Base-by-base conservation (phyloP, 2,888 invertebrate genomes). In the Caenorhabditis sinica region DNA sequence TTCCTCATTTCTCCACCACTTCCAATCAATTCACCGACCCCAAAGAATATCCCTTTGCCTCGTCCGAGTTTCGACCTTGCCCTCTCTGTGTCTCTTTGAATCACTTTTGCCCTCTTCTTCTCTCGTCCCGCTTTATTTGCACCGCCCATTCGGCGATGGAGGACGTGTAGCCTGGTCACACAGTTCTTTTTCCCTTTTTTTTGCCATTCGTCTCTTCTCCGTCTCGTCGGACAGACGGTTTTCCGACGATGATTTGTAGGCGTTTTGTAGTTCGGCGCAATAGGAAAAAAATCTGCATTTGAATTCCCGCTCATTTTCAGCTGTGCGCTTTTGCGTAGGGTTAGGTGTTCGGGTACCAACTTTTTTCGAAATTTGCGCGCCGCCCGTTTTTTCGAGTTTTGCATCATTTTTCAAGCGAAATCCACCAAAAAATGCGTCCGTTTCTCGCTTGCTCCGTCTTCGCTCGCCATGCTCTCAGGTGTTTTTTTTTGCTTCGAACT, bases 91-190 rank as follows among this genome's bases (percentile, higher is more conserved):
- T 69, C 74, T 77, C 82, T 71, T 13, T 36, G 23, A 40, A 72
- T 56, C 53, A 51, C 25, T 28, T n/a, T 40, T 75, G 71, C 76
- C 71, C 76, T 82, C 82, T 61, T 13, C 13, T 13, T 33, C 33
- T 33, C 33, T 33, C 33, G 4, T 33, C 40, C 40, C 82, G 61
- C 65, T 71, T 49, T 65, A 53, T 71, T 76, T 77, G 75, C 69
- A 68, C 80, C 84, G 77, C 84, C 75, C 75, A 68, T 81, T 80
- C 45, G 51, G 28, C 51, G 76, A 58, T 45, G 61, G 69, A 77
- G 77, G 69, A 77, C 77, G 77, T 79, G 71, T 79, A 79, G 77
- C 63, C 71, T 71, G 60, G 71, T 40, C 11, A 30, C 69, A 71
- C 71, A 79, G 63, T 74, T 71, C 75, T 71, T 56, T 75, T 58